Conservation (phyloP, 2,113 vertebrate species). For the Ophthalmolycus amberensis region DNA sequence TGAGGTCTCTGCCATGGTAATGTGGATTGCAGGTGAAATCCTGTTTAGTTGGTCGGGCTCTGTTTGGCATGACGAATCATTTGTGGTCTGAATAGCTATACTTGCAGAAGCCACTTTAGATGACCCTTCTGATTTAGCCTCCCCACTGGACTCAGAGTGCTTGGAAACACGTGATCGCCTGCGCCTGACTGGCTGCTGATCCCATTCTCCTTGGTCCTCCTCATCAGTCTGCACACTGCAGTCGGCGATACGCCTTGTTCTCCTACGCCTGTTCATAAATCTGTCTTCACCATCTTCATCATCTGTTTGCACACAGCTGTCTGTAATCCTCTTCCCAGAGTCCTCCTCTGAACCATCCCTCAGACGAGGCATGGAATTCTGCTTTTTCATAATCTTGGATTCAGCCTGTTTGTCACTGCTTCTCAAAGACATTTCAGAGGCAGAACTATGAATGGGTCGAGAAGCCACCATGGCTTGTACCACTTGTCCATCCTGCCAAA, state of each 20-base stretch:
- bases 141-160: slow-evolving; percentile 87
- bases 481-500: slow-evolving; percentile 88
- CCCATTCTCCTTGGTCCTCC: slow-evolving; percentile 95
- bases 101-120: slow-evolving; percentile 86
- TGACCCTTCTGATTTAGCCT: slow-evolving; percentile 86
- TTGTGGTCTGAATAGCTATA: slow-evolving; percentile 96
- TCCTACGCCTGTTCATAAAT: slow-evolving; percentile 90
- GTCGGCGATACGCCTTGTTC: slow-evolving; percentile 90
- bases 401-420: slow-evolving; percentile 89
- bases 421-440: slow-evolving; percentile 95
- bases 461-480: slow-evolving; percentile 84
- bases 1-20: slow-evolving; percentile 91
- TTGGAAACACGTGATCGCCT: slow-evolving; percentile 90
- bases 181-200: slow-evolving; percentile 92
- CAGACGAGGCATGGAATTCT: slow-evolving; percentile 96
- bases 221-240: slow-evolving; percentile 98
- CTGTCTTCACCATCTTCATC: slow-evolving; percentile 95
- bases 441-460: slow-evolving; percentile 92
- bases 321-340: slow-evolving; percentile 87
- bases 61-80: slow-evolving; percentile 96
- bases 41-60: slow-evolving; percentile 91
- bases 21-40: slow-evolving; percentile 96
- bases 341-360: slow-evolving; percentile 90
- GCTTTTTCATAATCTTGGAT: slow-evolving; percentile 90
- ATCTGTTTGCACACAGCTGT: slow-evolving; percentile 97